Evolutionary conservation across 2,113 vertebrate species (phyloP), one percentile per base, ranked within the genome.

Genomic region (Oryzias curvinotus): DNA sequence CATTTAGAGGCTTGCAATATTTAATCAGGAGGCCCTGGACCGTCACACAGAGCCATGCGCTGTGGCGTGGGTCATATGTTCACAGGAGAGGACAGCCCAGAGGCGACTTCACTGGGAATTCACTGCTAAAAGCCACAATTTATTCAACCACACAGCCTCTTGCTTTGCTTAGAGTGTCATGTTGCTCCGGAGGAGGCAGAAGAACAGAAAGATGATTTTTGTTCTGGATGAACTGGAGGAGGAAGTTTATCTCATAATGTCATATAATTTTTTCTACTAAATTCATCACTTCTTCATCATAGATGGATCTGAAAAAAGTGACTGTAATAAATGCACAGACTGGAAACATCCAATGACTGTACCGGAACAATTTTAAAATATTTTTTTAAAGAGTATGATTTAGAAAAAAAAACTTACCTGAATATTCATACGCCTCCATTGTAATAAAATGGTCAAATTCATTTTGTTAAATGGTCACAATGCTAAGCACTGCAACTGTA

Each of bases 1-100:
- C 89, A 89, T 89, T 90, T 90, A 88, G 83, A 75, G 77, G 71
- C 67, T 77, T 88, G 89, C 88, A 90, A 91, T 89, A 91, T 90
- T 91, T 90, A 90, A 90, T 91, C 85, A 90, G 74, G 63, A 86
- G 71, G 83, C 77, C 56, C 71, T 52, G 73, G 76, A 76, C 80
- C 72, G n/a, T 71, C 84, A 88, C 75, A 73, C 76, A 77, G 80
- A 63, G 13, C 71, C 68, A 76, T 65, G 68, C 69, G 70, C 78
- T 70, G 71, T 80, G 86, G 81, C 86, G 69, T 54, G 49, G 67
- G 65, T 89, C 84, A 82, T 88, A 90, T 84, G 87, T 86, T 91
- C 67, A 72, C 66, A 77, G 68, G 65, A 83, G 76, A 84, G 82
- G 78, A 66, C 75, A 77, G 86, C 86, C 85, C 85, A 77, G 77